Conservation (phyloP, 2,888 invertebrate genomes). For the Tetropium fuscum region DNA sequence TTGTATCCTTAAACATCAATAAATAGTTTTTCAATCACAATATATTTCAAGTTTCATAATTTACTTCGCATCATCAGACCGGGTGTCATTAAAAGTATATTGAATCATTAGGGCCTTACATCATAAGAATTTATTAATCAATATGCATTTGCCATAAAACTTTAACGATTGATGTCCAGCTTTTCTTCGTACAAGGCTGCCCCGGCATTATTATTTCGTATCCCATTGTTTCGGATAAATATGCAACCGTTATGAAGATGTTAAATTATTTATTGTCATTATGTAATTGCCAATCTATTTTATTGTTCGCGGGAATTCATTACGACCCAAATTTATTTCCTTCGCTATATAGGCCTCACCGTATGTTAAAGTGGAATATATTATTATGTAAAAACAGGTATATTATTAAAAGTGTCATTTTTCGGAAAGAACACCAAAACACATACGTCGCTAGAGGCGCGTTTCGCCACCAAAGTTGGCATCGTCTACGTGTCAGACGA, state of each 20-base stretch:
- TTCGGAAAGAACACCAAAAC: no score
- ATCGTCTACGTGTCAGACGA: no score
- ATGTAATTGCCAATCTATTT: background rate
- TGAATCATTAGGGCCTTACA: conserved; percentile 25
- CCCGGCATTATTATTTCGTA: conserved; percentile 15
- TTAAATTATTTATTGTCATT: background rate
- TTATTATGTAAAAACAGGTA: no score
- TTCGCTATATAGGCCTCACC: no score
- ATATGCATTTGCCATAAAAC: conserved; percentile 32
- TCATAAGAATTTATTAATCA: conserved; percentile 37
- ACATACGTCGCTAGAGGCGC: no score
- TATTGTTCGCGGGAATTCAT: background rate
- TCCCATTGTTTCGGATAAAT: conserved; percentile 20
- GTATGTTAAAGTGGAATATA: no score
- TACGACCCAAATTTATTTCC: background rate
- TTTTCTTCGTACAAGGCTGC: conserved; percentile 21
- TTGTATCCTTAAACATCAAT: conserved; percentile 19
- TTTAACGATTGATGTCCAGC: conserved; percentile 26
- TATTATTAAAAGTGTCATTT: no score
- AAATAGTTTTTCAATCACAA: conserved; percentile 21
- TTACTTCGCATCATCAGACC: conserved; percentile 13
- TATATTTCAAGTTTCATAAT: conserved; percentile 13
- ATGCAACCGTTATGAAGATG: conserved; percentile 15
- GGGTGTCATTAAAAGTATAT: conserved; percentile 8
- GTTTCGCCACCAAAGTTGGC: no score